Evolutionary conservation across 2,113 vertebrate species (phyloP).

Genomic region (Myotis davidii): DNA sequence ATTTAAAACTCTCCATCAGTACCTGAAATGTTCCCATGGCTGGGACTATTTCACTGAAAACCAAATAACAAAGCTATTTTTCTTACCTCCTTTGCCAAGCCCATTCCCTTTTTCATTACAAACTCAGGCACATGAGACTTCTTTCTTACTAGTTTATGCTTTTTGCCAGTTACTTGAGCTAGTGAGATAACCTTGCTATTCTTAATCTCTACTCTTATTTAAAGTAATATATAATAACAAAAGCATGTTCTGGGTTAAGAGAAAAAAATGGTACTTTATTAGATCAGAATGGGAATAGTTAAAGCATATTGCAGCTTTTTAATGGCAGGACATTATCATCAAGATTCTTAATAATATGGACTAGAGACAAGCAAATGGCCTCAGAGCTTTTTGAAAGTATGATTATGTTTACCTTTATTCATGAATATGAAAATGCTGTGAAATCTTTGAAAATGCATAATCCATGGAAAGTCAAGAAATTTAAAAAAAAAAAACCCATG

Average conservation of each 20-base stretch:
- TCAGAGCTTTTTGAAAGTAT: background rate
- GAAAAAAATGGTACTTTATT: background rate
- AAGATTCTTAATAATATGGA: constrained; percentile 11
- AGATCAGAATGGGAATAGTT: background rate
- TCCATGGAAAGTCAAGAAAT: background rate
- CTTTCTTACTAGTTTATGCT: background rate
- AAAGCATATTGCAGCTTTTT: background rate
- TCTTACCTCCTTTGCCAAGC: background rate
- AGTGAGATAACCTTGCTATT: background rate
- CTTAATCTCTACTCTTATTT: constrained; percentile 34
- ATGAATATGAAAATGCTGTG: background rate
- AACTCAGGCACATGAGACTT: background rate
- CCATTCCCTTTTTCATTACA: background rate
- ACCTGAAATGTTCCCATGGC: background rate
- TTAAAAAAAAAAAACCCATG: background rate
- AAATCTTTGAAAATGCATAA: constrained; percentile 17
- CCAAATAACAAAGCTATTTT: background rate
- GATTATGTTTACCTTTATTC: background rate
- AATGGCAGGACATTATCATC: background rate
- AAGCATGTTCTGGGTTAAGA: background rate
- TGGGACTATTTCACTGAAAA: background rate
- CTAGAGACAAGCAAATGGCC: background rate
- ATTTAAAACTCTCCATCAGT: constrained; percentile 1
- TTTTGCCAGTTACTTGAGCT: background rate
- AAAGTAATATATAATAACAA: constrained; percentile 31